Evolutionary conservation across 2,888 invertebrate genomes (phyloP).

Genomic region (Drosophila pegasa): DNA sequence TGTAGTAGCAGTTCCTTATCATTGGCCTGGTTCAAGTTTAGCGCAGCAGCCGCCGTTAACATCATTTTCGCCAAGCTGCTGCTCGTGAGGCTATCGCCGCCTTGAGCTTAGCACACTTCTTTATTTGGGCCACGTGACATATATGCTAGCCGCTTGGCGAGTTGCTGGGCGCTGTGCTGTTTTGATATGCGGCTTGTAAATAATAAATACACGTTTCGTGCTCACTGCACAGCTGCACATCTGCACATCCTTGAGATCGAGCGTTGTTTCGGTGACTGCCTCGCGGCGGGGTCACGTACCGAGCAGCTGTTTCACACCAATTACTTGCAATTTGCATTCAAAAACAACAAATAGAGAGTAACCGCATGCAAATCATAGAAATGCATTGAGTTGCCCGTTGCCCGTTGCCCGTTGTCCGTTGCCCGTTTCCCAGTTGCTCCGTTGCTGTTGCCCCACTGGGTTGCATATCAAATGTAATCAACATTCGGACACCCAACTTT

Average conservation of each 20-base stretch:
- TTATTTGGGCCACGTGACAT: constrained; percentile 64
- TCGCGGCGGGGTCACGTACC: constrained; percentile 65
- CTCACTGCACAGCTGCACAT: constrained; percentile 21
- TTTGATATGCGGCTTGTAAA: constrained; percentile 62
- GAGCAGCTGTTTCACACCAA: constrained; percentile 78
- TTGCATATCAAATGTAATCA: constrained; percentile 80
- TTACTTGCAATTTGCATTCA: constrained; percentile 77
- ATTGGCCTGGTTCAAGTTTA: constrained; percentile 5
- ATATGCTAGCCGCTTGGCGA: constrained; percentile 10
- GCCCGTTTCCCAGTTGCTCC: too few species aligned
- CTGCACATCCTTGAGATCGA: constrained; percentile 32
- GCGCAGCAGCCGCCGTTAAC: constrained; percentile 28
- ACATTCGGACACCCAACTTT: constrained; percentile 53
- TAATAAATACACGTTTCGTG: constrained; percentile 70
- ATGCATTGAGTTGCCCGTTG: constrained; percentile 53
- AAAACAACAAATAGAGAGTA: constrained; percentile 41
- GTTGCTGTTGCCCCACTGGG: neutral
- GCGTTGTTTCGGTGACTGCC: constrained; percentile 19
- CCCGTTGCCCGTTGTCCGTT: constrained; percentile 48
- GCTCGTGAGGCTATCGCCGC: constrained; percentile 19
- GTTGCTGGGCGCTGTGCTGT: constrained; percentile 20
- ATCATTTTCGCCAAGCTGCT: neutral
- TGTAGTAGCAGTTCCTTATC: constrained; percentile 45
- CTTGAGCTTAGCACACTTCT: constrained; percentile 17
- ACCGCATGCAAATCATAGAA: constrained; percentile 79